A percentile compares a stretch with the other conserved stretches of the same genome.
phyloP scores from a whole-genome alignment of 2,888 invertebrate genomes.

The Melanostoma mellinum region DNA sequence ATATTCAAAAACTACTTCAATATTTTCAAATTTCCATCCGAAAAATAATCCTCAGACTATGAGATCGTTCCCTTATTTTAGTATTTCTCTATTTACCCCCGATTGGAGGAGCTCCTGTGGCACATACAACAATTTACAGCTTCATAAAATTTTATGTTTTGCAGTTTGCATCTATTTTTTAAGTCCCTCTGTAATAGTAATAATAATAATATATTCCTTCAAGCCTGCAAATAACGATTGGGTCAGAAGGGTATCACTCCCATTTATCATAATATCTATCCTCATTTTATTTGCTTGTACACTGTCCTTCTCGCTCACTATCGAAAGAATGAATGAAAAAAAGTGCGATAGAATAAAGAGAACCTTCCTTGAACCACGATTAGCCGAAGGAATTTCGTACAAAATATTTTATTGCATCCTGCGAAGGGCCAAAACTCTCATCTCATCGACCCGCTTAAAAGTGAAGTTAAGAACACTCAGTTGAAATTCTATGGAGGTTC shows the following conservation, averaged over 20 bases:
- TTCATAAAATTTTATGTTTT: slow-evolving; percentile 58
- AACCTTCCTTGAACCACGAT: slow-evolving; percentile 3
- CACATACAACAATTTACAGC: slow-evolving; percentile 59
- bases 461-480: slow-evolving; percentile 61
- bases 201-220: slow-evolving; percentile 42
- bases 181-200: slow-evolving; percentile 30
- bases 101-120: slow-evolving; percentile 18
- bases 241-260: slow-evolving; percentile 64
- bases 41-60: background rate
- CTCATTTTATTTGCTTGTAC: slow-evolving; percentile 55
- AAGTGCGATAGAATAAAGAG: background rate
- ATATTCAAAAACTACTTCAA: no score
- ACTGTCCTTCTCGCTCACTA: slow-evolving; percentile 39
- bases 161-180: slow-evolving; percentile 41
- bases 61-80: slow-evolving; percentile 34
- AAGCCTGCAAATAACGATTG: slow-evolving; percentile 64
- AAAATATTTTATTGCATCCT: slow-evolving; percentile 58
- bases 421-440: slow-evolving; percentile 28
- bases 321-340: background rate
- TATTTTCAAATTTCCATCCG: background rate
- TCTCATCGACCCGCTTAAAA: slow-evolving; percentile 53
- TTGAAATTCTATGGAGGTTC: slow-evolving; percentile 39
- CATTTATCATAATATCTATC: slow-evolving; percentile 65
- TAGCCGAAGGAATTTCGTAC: slow-evolving; percentile 16
- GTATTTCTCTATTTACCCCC: background rate